Base-by-base conservation (phyloP, 2,797 vertebrate species). In the Gallirallus australis region DNA sequence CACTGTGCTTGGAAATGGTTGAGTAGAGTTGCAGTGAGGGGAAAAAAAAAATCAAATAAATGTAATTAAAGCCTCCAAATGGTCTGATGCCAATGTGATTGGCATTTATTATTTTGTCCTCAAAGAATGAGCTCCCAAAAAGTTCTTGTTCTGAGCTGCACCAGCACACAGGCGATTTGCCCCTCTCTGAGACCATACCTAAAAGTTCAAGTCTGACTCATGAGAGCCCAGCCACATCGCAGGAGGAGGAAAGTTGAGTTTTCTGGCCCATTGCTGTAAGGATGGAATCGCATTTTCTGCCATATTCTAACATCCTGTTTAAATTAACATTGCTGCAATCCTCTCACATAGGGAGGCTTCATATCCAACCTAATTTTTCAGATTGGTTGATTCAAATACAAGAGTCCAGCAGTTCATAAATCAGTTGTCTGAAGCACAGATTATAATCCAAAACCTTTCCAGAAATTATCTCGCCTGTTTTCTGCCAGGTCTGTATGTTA, bases 371-470 rank as follows among this genome's bases (percentile, higher is more conserved):
- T 52, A 40, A 39, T 89, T 82, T 96, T 94, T 89, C 69, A 87
- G 40, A 63, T 27, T 76, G 16, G 61, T 69, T 94, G 81, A 87
- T 81, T 92, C 72, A 94, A 93, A 77, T 27, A 69, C 33, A 65
- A 24, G 30, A 77, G 54, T 39, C 16, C 17, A 80, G 23, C 23
- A 82, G 72, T 75, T 80, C 65, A 76, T 92, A 89, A 81, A 86
- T 91, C 86, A 64, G 13, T 24, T 79, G 11, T 63, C 78, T 80
- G 61, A 78, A 85, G 39, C 30, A 89, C 35, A 92, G 95, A 96
- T 95, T 95, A 95, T 91, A 95, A 95, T 94, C 96, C 92, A 87
- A 76, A 31, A 25, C 57, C 88, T 65, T 89, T 94, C 60, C 92
- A 95, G 81, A 94, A 96, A 87, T 83, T 83, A 37, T 95, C 57